phyloP scores from a whole-genome alignment of 1,140 invertebrate genomes.

The Geopemphigus sp. region DNA sequence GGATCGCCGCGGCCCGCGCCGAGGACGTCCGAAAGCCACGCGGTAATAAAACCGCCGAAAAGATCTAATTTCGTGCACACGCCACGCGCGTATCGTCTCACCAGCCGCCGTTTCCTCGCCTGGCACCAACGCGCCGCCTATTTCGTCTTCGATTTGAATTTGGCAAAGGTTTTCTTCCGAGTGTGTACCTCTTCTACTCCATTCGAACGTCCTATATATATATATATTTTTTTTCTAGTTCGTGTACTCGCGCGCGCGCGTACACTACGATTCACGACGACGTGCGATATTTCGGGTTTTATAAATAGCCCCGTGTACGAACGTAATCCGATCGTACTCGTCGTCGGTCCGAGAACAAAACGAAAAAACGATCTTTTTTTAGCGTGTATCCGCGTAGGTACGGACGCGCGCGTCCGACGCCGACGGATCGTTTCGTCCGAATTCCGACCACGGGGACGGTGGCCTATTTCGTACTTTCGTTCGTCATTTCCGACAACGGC shows the following conservation, averaged over 20 bases:
- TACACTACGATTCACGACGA: neutral
- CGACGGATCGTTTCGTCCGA: no score
- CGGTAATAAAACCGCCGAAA: neutral
- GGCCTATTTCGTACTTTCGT: no score
- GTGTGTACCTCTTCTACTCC: neutral
- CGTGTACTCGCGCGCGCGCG: neutral
- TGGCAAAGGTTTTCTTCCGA: slow-evolving; percentile 28
- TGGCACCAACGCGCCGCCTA: neutral
- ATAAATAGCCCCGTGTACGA: slow-evolving; percentile 36
- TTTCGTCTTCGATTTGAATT: slow-evolving; percentile 19
- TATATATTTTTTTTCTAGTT: no score
- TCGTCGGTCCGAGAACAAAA: neutral
- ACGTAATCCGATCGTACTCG: slow-evolving; percentile 20
- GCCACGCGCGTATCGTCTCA: no score
- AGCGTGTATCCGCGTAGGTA: no score
- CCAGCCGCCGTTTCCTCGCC: neutral
- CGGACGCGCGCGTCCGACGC: no score
- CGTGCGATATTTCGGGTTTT: slow-evolving; percentile 41
- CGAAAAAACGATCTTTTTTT: neutral
- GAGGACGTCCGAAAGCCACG: no score
- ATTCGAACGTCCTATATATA: slow-evolving; percentile 29
- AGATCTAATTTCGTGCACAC: slow-evolving; percentile 1
- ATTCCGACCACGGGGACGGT: no score
- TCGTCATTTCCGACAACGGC: no score
- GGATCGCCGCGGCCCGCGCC: no score